These are phyloP conservation scores for Daboia siamensis DNA, from an alignment of 2,113 vertebrate species.

Conservation along the genomic window DNA sequence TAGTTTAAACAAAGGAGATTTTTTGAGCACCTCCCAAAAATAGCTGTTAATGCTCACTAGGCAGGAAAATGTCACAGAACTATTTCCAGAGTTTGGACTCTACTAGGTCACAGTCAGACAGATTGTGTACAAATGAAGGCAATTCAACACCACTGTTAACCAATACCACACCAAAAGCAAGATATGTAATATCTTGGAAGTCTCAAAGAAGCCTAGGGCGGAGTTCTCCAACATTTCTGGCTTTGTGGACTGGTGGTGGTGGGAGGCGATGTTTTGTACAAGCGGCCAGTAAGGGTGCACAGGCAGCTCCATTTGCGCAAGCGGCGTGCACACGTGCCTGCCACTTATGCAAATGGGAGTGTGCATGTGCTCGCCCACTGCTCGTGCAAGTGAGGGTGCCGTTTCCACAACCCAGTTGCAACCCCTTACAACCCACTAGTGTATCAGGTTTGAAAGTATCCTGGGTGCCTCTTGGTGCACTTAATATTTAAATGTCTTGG, in stretches of 20 bases:
- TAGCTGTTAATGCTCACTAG: background rate
- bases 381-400: too few relatives aligned
- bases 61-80: background rate
- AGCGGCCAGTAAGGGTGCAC: too few relatives aligned
- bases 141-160: background rate
- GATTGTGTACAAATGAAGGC: background rate
- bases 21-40: background rate
- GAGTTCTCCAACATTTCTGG: too few relatives aligned
- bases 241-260: too few relatives aligned
- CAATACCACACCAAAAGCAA: background rate
- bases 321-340: too few relatives aligned
- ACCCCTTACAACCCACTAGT: too few relatives aligned
- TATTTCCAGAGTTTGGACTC: background rate
- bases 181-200: background rate
- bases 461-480: background rate
- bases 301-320: too few relatives aligned
- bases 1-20: background rate
- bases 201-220: too few relatives aligned
- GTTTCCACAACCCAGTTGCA: too few relatives aligned
- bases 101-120: background rate
- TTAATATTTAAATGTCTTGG: background rate
- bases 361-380: too few relatives aligned
- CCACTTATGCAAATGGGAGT: too few relatives aligned
- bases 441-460: background rate
- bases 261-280: too few relatives aligned